Evolutionary conservation across 1,140 invertebrate genomes (phyloP), one percentile per base, ranked within the genome.

Genomic region (Drosophila paulistorum): DNA sequence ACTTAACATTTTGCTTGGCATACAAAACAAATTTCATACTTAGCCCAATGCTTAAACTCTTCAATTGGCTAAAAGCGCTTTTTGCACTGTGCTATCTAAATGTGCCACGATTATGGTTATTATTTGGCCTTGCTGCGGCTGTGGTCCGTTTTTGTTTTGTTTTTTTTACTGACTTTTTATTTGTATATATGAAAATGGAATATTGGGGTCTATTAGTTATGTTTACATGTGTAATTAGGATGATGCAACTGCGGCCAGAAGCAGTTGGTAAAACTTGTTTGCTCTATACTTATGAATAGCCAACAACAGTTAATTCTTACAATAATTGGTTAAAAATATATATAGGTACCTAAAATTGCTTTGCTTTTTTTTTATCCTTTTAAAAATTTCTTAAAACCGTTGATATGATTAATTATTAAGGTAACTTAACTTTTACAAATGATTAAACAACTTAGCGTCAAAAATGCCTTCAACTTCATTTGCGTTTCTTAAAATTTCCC

Each of bases 31-130:
- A 90, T 85, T 90, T 91, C 70, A 90, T 90, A 90, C 89, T 90
- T 90, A 84, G 87, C 89, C 80, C 89, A 91, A 90, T 90, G 89
- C 73, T 90, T 90, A 89, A 91, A 85, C 84, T 89, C 89, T 81
- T 84, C 83, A 90, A 85, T 89, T 81, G 78, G 78, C 89, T 89
- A 63, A 77, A 75, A 91, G 89, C 89, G 79, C 51, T 85, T 74
- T 76, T 71, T 39, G 10, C 66, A 45, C 65, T 75, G 70, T 63
- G 39, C 71, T 89, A 90, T 89, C 84, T 90, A 85, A 90, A 84
- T 90, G 76, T 87, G 74, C 75, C 84, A 81, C 84, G 78, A 87
- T 90, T 90, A 90, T 90, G 87, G 81, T 90, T 90, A 87, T 90
- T 90, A 87, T 81, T 89, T 45, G 74, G 63, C 57, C 35, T 58